Evolutionary conservation across 2,113 vertebrate species (phyloP).

Genomic region (Chlamydotis undulata): DNA sequence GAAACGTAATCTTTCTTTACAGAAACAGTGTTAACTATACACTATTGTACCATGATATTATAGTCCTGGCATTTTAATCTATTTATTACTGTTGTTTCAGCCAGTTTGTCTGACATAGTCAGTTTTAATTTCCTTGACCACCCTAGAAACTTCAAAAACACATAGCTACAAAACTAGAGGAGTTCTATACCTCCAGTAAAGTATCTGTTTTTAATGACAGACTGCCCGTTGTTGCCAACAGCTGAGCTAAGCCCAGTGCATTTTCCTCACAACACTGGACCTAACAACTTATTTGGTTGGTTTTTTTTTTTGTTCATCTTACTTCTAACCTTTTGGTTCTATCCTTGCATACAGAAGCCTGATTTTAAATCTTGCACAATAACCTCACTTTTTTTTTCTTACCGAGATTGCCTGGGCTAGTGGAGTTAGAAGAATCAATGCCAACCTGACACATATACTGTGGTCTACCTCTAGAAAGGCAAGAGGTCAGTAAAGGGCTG

Average conservation of each 20-base stretch:
- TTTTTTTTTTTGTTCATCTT: neutral
- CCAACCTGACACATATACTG: neutral
- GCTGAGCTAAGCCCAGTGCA: neutral
- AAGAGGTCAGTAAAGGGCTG: neutral
- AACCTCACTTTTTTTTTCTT: neutral
- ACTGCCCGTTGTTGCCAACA: neutral
- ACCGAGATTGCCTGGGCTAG: neutral
- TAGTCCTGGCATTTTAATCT: neutral
- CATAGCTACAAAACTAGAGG: neutral
- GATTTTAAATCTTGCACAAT: neutral
- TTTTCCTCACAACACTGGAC: neutral
- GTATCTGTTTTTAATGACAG: neutral
- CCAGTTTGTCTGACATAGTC: neutral
- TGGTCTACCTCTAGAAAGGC: neutral
- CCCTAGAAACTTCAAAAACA: neutral
- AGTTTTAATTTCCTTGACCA: neutral
- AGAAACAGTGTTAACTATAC: neutral
- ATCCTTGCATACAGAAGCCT: neutral
- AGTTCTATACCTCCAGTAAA: neutral
- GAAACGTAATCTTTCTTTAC: neutral
- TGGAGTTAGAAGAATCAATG: neutral
- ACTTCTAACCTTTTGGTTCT: neutral
- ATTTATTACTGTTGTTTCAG: neutral
- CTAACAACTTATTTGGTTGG: neutral
- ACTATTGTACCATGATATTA: neutral